A percentile compares a stretch with the other conserved stretches of the same genome.
Conservation (phyloP, 2,113 vertebrate genomes). For the Jacana jacana region DNA sequence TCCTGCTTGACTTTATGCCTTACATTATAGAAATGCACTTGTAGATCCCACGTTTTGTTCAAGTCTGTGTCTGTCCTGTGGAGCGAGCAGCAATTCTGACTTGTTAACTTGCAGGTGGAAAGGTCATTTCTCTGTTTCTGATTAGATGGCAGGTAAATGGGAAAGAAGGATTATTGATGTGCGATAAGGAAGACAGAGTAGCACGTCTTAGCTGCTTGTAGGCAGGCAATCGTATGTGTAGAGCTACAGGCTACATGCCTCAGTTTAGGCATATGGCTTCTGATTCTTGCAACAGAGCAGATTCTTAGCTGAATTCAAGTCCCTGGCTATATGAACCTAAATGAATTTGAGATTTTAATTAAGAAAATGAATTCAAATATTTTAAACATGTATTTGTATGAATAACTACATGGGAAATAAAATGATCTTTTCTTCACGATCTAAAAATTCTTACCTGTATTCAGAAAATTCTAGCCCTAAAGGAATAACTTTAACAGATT, state of each 20-base stretch:
- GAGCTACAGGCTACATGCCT: not conserved
- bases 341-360: not conserved
- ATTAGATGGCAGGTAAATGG: slow-evolving; percentile 12
- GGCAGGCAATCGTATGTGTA: not conserved
- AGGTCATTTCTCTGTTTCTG: not conserved
- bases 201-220: rapidly evolving
- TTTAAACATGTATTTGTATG: not conserved
- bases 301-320: not conserved
- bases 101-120: slow-evolving; percentile 8
- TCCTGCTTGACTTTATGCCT: not conserved
- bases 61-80: not conserved
- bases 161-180: not conserved
- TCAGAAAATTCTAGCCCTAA: not conserved
- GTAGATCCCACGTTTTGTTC: not conserved
- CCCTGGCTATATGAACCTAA: not conserved
- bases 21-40: not conserved
- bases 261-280: not conserved
- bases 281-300: not conserved
- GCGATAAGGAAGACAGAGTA: not conserved
- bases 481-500: not conserved
- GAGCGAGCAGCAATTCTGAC: not conserved
- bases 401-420: not conserved
- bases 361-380: not conserved
- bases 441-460: not conserved
- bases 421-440: not conserved